Evolutionary conservation across 2,113 vertebrate genomes (phyloP), one percentile per base, ranked within the genome.

Genomic region (Toxotes jaculatrix): DNA sequence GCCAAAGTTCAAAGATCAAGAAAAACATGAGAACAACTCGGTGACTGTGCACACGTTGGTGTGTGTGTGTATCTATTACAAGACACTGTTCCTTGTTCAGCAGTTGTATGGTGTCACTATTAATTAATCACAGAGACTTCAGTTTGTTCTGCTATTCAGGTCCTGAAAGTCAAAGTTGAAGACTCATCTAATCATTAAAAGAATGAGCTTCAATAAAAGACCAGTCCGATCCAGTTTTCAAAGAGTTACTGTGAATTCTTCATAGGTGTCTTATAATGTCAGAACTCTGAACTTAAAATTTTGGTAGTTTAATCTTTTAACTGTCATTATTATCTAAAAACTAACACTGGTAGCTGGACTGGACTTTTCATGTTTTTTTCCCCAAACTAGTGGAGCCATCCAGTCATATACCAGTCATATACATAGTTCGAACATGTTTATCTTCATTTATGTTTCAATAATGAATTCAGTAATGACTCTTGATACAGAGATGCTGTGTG

Each of bases 1-100:
- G 72, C 56, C 72, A 91, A 92, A 88, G 89, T 83, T 87, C 89
- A 92, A 70, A 84, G 80, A 75, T 40, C 56, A 73, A 34, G 55
- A 76, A 68, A 55, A 86, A 84, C 66, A 78, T 19, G 43, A 66
- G 66, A 68, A 38, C 38, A 38, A 57, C 3, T 3, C 1, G 43
- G 61, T 42, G 34, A 67, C 34, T 16, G 71, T 27, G 16, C 59
- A 60, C 31, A 57, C 61, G 73, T 51, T 31, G 27, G 10, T 32
- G 51, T 49, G 5, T 23, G 9, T 36, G 34, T 43, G 3, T 40
- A 32, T 63, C 9, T 4, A n/a, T 45, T 51, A 27, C 42, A 65
- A 67, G 56, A 73, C 21, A 57, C 7, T 66, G 56, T 10, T 19
- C 34, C 57, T 59, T n/a, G 51, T 45, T 62, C 23, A 77, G 67